Evolutionary conservation across 2,797 vertebrate genomes (phyloP), one percentile per base, ranked within the genome.

Genomic region (Todus mexicanus): DNA sequence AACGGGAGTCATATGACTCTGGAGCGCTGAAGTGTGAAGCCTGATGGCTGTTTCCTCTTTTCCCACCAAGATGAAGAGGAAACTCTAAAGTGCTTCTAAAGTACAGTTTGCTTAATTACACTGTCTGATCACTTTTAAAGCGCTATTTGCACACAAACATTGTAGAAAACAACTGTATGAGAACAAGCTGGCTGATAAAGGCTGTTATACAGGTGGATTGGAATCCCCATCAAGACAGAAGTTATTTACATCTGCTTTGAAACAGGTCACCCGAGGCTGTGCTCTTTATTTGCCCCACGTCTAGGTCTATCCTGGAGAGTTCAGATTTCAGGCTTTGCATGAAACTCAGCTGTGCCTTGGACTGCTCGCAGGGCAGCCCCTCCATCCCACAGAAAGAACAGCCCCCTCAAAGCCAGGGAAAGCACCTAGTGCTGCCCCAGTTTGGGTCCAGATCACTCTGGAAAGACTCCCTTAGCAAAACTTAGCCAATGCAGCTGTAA

Each of bases 81-180:
- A 94, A 68, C 23, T 22, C 78, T n/a, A n/a, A n/a, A 57, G 63
- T 85, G 84, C 89, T 94, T 94, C 74, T 51, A 25, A 96, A 90
- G 54, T 80, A 87, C 72, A 74, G 90, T 94, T 96, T 96, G 84
- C 92, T 95, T 96, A 97, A 96, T 97, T 96, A 96, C 9, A 9
- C 82, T 89, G 65, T 87, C 89, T 93, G 95, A 96, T 96, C 95
- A 74, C 89, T 96, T n/a, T 96, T 91, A 94, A 96, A 96, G 92
- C 47, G 33, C 73, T 97, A 95, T 97, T 97, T 97, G 95, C 91
- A 96, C 89, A 97, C 90, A 97, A 94, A 96, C 68, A 18, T 4
- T 45, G 79, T 69, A 92, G 84, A 95, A 25, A 53, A 85, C 91
- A 79, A 65, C 75, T 59, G 54, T 61, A 85, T 63, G 56, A 89